Conservation (phyloP, 2,113 vertebrate genomes). For the Patagioenas fasciata region DNA sequence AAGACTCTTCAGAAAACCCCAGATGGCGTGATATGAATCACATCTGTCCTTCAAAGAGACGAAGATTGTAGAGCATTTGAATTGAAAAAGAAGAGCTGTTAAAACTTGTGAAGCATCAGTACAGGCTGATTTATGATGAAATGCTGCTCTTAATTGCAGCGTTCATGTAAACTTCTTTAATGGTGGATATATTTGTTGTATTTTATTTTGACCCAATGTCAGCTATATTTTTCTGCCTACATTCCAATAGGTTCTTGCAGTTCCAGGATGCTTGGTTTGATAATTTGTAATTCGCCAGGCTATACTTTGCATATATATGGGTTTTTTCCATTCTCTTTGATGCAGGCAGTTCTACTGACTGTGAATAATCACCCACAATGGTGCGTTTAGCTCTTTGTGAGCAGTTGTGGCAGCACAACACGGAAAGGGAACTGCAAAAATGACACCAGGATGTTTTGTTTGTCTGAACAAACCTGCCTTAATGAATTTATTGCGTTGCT, state of each 20-base stretch:
- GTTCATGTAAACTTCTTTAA: background rate
- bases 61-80: background rate
- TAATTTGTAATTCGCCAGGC: background rate
- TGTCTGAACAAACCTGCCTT: constrained; percentile 1
- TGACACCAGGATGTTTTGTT: background rate
- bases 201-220: background rate
- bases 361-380: background rate
- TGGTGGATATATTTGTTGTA: background rate
- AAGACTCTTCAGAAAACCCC: background rate
- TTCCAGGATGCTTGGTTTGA: background rate
- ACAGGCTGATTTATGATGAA: background rate
- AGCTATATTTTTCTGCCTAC: background rate
- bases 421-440: background rate
- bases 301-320: rapidly evolving
- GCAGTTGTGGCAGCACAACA: background rate
- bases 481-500: constrained; percentile 45
- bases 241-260: background rate
- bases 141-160: background rate
- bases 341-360: background rate
- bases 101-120: background rate
- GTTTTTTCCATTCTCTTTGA: background rate
- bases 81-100: background rate
- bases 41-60: background rate
- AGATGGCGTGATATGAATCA: background rate
- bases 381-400: background rate